phyloP scores from a whole-genome alignment of 2,888 invertebrate species.

The Eupsilia transversa region DNA sequence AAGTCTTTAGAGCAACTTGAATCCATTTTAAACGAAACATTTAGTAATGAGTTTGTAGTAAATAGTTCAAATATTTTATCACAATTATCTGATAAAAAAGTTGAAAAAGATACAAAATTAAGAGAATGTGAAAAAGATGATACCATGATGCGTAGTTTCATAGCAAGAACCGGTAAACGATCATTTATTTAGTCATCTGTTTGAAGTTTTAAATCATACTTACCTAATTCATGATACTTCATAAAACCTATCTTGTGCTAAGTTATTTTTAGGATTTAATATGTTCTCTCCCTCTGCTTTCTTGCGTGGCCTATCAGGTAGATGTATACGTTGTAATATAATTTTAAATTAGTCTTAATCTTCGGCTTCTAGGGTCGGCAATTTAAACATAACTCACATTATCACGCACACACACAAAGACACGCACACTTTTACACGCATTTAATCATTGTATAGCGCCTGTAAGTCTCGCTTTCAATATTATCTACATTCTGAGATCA shows the following conservation, averaged over 20 bases:
- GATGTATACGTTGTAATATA: conserved; percentile 8
- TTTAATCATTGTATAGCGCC: conserved; percentile 8
- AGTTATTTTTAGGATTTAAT: conserved; percentile 18
- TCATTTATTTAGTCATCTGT: conserved; percentile 31
- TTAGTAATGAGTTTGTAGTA: neutral
- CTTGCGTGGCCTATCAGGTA: conserved; percentile 24
- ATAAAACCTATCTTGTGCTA: conserved; percentile 1
- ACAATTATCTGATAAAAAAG: neutral
- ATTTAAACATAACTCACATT: conserved; percentile 28
- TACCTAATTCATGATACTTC: conserved; percentile 27
- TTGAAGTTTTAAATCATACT: conserved; percentile 28
- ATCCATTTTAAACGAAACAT: neutral
- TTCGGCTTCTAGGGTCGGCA: conserved; percentile 17
- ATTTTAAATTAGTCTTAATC: conserved; percentile 1
- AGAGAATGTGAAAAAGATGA: conserved; percentile 13
- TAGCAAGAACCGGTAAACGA: conserved; percentile 49
- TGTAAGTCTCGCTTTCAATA: conserved; percentile 37
- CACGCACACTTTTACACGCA: conserved; percentile 38
- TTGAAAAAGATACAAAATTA: neutral
- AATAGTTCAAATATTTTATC: neutral
- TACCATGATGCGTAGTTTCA: conserved; percentile 23
- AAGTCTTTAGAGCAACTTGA: neutral
- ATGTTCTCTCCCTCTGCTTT: neutral
- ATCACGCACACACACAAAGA: conserved; percentile 36
- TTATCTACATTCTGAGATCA: neutral